A percentile compares a stretch with the other conserved stretches of the same genome.
These are phyloP conservation scores for Spilosoma lubricipeda DNA, from an alignment of 2,888 invertebrate species.

Conservation along the genomic window DNA sequence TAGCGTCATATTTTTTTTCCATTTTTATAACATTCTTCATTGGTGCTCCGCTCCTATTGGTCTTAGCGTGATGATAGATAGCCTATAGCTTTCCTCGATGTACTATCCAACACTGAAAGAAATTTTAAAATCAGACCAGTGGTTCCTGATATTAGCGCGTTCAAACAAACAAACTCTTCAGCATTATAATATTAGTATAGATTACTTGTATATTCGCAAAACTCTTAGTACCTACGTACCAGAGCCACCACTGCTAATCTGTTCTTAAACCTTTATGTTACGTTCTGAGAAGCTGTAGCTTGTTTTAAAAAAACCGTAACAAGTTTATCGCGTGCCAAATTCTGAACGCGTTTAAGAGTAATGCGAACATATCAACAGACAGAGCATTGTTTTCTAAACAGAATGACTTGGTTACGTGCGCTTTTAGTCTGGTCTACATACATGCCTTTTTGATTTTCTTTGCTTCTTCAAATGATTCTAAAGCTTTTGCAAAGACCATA, in stretches of 20 bases:
- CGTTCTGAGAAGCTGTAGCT: background rate
- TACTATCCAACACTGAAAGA: too few species aligned
- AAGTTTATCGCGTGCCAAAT: slow-evolving; percentile 7
- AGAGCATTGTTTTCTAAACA: slow-evolving; percentile 21
- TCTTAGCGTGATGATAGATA: too few species aligned
- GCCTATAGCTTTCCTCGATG: too few species aligned
- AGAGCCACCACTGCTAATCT: background rate
- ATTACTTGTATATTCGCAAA: background rate
- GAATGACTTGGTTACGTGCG: background rate
- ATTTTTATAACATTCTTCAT: too few species aligned
- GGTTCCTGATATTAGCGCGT: too few species aligned
- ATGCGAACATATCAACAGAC: slow-evolving; percentile 7
- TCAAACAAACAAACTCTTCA: too few species aligned
- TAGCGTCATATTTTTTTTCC: too few species aligned
- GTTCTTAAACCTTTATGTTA: background rate
- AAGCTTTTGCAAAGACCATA: background rate
- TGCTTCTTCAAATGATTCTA: background rate
- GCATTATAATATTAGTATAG: too few species aligned
- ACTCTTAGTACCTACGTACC: background rate
- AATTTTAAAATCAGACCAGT: too few species aligned
- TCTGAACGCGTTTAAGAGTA: slow-evolving; percentile 14
- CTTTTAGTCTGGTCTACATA: background rate
- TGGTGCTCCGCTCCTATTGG: too few species aligned
- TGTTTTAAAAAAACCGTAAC: slow-evolving; percentile 1
- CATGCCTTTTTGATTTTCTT: background rate